Evolutionary conservation across 1,140 invertebrate genomes (phyloP).

Genomic region (Trypoxylus dichotomus): DNA sequence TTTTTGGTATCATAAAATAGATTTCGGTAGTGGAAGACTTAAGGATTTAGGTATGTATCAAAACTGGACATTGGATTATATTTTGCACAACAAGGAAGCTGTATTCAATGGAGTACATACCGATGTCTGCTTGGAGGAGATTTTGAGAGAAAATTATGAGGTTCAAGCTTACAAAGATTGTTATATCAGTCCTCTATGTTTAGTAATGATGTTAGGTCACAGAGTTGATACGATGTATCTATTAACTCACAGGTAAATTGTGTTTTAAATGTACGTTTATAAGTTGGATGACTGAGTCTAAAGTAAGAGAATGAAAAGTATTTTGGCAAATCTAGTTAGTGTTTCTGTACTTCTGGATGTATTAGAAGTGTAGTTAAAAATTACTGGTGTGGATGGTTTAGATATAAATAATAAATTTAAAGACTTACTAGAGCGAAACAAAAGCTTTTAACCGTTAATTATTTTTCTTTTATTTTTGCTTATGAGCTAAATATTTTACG

Average conservation of each 20-base stretch:
- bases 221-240: conserved; percentile 30
- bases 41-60: conserved; percentile 29
- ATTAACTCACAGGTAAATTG: conserved; percentile 31
- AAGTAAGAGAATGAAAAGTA: too few species aligned
- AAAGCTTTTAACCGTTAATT: too few species aligned
- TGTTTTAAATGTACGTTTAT: too few species aligned
- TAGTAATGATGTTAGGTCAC: conserved; percentile 23
- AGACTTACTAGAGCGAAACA: too few species aligned
- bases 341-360: too few species aligned
- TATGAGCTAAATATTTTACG: neutral
- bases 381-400: too few species aligned
- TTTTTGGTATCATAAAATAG: conserved; percentile 10
- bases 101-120: conserved; percentile 25
- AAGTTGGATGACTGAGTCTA: too few species aligned
- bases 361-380: too few species aligned
- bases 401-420: too few species aligned
- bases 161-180: conserved; percentile 22
- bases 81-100: conserved; percentile 17
- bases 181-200: conserved; percentile 14
- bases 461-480: too few species aligned
- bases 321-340: too few species aligned
- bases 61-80: conserved; percentile 27
- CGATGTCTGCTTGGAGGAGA: conserved; percentile 31
- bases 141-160: conserved; percentile 22
- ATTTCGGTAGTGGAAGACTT: neutral